phyloP scores from a whole-genome alignment of 53 echinoderm and acorn worm species.

The Astropecten irregularis region DNA sequence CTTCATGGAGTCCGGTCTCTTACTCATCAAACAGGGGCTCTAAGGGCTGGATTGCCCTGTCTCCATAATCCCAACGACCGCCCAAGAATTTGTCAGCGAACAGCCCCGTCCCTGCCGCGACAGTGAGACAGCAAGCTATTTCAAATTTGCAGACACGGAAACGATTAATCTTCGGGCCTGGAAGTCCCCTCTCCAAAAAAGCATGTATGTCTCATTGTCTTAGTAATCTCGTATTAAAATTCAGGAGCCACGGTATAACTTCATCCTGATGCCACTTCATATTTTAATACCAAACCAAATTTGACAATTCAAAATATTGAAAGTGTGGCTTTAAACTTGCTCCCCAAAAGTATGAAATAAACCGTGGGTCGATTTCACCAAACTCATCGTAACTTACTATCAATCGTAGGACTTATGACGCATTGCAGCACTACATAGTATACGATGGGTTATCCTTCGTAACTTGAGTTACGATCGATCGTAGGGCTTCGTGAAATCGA shows the following conservation, averaged over 20 bases:
- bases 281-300: not conserved
- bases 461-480: too few relatives aligned
- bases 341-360: not conserved
- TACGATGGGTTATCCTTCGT: too few relatives aligned
- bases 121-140: not conserved
- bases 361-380: not conserved
- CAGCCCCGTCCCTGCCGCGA: not conserved
- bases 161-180: slow-evolving; percentile 3
- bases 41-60: not conserved
- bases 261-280: not conserved
- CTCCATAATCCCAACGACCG: not conserved
- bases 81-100: not conserved
- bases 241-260: too few relatives aligned
- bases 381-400: too few relatives aligned
- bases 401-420: too few relatives aligned
- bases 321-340: not conserved
- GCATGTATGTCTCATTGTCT: not conserved
- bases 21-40: not conserved
- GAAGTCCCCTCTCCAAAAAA: not conserved
- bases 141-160: not conserved
- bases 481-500: too few relatives aligned
- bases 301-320: not conserved
- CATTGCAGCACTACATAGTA: too few relatives aligned
- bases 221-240: not conserved
- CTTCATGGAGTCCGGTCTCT: not conserved